Conservation (phyloP, 2,113 vertebrate genomes). For the Esox niger region DNA sequence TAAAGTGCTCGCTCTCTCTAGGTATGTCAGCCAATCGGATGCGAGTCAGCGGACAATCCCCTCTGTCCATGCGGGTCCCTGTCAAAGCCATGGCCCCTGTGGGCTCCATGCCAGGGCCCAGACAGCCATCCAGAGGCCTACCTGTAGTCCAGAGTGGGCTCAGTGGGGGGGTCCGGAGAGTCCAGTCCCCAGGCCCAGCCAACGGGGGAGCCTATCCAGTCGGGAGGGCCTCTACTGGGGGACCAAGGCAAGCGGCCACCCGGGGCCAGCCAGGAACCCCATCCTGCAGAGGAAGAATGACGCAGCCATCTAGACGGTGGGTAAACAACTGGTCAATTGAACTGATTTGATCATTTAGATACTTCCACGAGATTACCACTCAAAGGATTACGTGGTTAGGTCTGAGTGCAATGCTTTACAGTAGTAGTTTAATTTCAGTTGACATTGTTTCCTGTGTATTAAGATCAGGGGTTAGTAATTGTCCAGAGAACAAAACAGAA, state of each 20-base stretch:
- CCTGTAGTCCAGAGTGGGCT: background rate
- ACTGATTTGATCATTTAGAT: background rate
- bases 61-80: conserved; percentile 71
- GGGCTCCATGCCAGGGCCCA: conserved; percentile 62
- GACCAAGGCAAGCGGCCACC: conserved; percentile 53
- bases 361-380: too few relatives aligned
- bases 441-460: too few relatives aligned
- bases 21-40: conserved; percentile 77
- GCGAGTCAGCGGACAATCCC: conserved; percentile 73
- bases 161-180: conserved; percentile 55
- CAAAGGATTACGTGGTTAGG: too few relatives aligned
- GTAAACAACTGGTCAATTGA: too few relatives aligned
- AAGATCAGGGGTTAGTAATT: too few relatives aligned
- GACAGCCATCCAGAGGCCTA: conserved; percentile 66
- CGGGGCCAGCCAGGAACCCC: conserved; percentile 57
- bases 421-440: too few relatives aligned
- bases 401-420: too few relatives aligned
- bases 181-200: conserved; percentile 66
- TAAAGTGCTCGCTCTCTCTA: conserved; percentile 38
- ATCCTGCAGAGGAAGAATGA: conserved; percentile 71
- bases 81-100: conserved; percentile 74
- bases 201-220: conserved; percentile 57
- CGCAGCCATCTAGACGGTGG: conserved; percentile 77
- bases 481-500: too few relatives aligned
- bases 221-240: conserved; percentile 39